phyloP scores from a whole-genome alignment of 2,113 vertebrate genomes.

The Puma concolor region DNA sequence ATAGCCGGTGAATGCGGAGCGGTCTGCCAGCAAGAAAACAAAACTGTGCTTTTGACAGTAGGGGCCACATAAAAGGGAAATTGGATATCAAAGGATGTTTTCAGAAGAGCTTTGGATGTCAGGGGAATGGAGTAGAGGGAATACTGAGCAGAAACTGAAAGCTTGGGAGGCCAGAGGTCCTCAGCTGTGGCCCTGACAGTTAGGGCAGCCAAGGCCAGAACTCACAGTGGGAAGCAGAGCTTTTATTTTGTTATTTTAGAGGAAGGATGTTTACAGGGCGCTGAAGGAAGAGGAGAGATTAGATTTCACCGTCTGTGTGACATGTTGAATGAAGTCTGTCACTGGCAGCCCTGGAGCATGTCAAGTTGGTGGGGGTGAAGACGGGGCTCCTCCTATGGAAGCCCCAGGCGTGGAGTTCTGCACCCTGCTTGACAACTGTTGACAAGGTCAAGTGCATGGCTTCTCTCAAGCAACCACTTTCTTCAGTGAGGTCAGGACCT shows the following conservation, averaged over 20 bases:
- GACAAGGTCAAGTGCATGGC: not conserved
- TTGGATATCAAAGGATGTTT: slow-evolving; percentile 52
- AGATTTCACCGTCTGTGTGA: not conserved
- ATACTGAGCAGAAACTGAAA: not conserved
- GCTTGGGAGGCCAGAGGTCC: slow-evolving; percentile 30
- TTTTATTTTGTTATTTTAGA: slow-evolving; percentile 55
- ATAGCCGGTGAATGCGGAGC: not conserved
- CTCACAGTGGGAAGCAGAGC: slow-evolving; percentile 31
- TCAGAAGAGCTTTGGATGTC: slow-evolving; percentile 28
- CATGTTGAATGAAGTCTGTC: not conserved
- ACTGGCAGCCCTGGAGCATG: not conserved
- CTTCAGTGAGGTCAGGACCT: not conserved
- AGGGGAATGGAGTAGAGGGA: not conserved
- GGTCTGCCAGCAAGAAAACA: not conserved
- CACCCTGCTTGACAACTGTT: not conserved
- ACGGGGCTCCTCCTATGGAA: not conserved
- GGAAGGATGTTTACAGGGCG: slow-evolving; percentile 6
- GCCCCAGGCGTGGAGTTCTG: not conserved
- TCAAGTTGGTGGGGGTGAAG: not conserved
- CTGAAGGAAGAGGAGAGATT: not conserved
- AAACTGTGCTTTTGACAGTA: slow-evolving; percentile 51
- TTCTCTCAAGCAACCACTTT: not conserved
- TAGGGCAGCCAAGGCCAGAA: not conserved
- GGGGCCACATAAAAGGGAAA: slow-evolving; percentile 52
- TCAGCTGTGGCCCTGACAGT: not conserved